A percentile compares a stretch with the other conserved stretches of the same genome.
Conservation (phyloP, 2,797 vertebrate species). For the Gadopsis marmoratus region DNA sequence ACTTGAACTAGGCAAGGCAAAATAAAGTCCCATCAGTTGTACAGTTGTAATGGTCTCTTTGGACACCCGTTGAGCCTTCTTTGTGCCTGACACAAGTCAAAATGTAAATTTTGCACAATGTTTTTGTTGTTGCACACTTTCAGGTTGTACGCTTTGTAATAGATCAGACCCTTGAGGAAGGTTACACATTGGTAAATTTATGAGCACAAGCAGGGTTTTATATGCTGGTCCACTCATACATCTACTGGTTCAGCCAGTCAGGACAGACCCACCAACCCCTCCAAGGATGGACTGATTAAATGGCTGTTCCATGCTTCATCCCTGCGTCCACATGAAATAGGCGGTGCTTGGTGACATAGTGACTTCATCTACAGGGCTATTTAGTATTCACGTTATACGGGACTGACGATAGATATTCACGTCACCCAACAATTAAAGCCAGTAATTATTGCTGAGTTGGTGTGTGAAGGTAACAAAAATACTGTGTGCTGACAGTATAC, state of each 20-base stretch:
- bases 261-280: neutral
- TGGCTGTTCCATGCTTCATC: neutral
- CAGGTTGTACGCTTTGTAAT: neutral
- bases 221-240: neutral
- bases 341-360: neutral
- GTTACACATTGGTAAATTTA: neutral
- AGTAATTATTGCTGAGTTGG: neutral
- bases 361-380: neutral
- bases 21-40: neutral
- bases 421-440: neutral
- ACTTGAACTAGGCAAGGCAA: neutral
- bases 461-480: neutral
- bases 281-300: neutral
- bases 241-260: neutral
- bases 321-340: neutral
- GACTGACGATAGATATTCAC: neutral
- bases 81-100: neutral
- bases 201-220: neutral
- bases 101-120: neutral
- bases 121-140: neutral
- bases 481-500: neutral
- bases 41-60: neutral
- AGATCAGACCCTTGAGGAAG: neutral
- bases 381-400: neutral
- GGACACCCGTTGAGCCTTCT: neutral